phyloP scores from a whole-genome alignment of 2,888 invertebrate species.

The Dryadula phaetusa region DNA sequence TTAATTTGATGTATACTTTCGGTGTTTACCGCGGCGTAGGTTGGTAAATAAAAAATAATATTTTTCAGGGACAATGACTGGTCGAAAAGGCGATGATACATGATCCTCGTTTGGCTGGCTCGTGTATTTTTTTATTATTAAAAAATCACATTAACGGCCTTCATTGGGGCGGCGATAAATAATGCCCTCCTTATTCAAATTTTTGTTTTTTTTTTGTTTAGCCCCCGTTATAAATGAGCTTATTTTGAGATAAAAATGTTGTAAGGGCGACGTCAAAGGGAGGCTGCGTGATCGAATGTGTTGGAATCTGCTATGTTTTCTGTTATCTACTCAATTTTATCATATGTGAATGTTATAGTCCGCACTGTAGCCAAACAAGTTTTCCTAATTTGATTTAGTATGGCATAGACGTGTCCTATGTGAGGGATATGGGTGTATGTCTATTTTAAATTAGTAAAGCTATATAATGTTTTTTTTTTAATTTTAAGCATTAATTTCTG shows the following conservation, averaged over 20 bases:
- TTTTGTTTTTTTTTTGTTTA: constrained; percentile 70
- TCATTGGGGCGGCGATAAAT: constrained; percentile 84
- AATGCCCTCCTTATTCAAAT: constrained; percentile 84
- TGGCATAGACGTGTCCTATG: background rate
- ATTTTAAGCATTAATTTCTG: too few relatives aligned
- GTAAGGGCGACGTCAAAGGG: constrained; percentile 40
- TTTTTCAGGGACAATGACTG: constrained; percentile 80
- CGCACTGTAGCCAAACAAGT: background rate
- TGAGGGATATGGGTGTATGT: background rate
- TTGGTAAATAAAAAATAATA: constrained; percentile 66
- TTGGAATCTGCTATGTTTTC: constrained; percentile 14
- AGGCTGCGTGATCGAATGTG: constrained; percentile 38
- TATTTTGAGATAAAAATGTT: constrained; percentile 80
- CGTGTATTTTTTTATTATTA: constrained; percentile 79
- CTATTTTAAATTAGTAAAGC: background rate
- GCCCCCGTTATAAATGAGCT: constrained; percentile 83
- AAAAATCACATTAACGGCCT: constrained; percentile 85
- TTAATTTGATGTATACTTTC: constrained; percentile 75
- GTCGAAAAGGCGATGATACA: constrained; percentile 83
- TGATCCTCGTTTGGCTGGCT: constrained; percentile 81
- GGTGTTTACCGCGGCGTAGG: constrained; percentile 58
- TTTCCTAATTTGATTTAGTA: constrained; percentile 18
- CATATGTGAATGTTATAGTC: constrained; percentile 2
- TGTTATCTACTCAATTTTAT: constrained; percentile 13
- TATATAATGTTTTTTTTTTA: background rate